Percentiles rank a stretch among this genome's conserved stretches.
phyloP scores from a whole-genome alignment of 2,113 vertebrate species.

The Euleptes europaea region DNA sequence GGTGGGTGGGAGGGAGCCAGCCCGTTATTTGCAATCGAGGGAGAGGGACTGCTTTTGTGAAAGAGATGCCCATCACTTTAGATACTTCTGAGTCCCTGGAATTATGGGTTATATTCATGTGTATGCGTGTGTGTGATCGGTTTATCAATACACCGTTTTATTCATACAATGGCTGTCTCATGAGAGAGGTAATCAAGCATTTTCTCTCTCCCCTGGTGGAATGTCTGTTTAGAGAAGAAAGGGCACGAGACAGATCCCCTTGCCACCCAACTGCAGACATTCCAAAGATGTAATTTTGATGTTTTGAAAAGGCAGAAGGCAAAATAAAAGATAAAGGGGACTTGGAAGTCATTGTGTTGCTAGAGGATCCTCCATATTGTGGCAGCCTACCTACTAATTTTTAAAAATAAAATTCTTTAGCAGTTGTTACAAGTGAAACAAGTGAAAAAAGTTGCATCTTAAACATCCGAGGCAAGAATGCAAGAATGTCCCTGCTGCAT shows the following conservation, averaged over 20 bases:
- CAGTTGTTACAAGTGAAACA: neutral
- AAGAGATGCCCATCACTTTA: too few species aligned
- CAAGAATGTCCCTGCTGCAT: too few species aligned
- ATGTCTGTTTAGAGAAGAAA: neutral
- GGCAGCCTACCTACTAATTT: neutral
- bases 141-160: neutral
- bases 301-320: neutral
- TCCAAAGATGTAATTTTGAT: neutral
- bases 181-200: neutral
- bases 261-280: neutral
- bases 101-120: neutral
- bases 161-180: neutral
- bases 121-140: neutral
- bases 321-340: neutral
- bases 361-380: neutral
- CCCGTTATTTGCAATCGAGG: neutral
- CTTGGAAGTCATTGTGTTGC: neutral
- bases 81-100: neutral
- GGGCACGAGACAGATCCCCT: neutral
- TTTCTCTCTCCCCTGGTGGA: neutral
- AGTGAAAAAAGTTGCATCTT: too few species aligned
- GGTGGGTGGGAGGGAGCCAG: neutral
- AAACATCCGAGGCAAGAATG: too few species aligned
- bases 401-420: neutral
- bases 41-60: neutral